A percentile compares a stretch with the other conserved stretches of the same genome.
phyloP scores from a whole-genome alignment of 1,140 invertebrate species.

The Hylyphantes graminicola region DNA sequence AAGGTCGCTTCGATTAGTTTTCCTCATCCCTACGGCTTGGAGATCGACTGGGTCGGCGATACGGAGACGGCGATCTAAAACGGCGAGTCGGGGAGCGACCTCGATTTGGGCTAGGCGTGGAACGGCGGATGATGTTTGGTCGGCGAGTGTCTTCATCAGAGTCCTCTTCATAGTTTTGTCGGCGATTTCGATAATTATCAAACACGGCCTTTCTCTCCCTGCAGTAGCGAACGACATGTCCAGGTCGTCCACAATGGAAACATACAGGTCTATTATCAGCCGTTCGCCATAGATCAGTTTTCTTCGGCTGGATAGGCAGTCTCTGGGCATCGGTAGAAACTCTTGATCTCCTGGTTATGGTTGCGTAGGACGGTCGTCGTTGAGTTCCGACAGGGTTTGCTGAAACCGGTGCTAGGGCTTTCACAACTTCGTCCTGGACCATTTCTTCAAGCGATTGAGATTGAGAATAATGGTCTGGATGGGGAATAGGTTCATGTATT shows the following conservation, averaged over 20 bases:
- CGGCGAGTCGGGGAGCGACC: background rate
- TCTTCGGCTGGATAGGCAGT: background rate
- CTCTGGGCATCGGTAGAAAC: background rate
- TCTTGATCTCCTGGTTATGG: background rate
- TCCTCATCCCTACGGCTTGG: background rate
- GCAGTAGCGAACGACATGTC: conserved; percentile 6
- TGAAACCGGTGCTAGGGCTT: background rate
- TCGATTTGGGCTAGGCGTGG: background rate
- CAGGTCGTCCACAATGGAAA: conserved; percentile 7
- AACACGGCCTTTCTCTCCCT: background rate
- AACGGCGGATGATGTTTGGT: background rate
- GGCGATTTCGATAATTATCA: background rate
- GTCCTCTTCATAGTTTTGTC: background rate
- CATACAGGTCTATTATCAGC: background rate
- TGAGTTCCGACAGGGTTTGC: background rate
- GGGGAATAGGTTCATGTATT: background rate
- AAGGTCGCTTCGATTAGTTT: background rate
- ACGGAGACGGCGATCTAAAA: conserved; percentile 1
- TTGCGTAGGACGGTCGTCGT: background rate
- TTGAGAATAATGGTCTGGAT: background rate
- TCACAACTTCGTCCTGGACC: conserved; percentile 8
- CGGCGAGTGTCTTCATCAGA: background rate
- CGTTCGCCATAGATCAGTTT: conserved; percentile 13
- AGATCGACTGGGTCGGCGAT: background rate
- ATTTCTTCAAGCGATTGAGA: background rate